These are phyloP conservation scores for Tinea trinotella DNA, from an alignment of 2,888 invertebrate genomes.

Conservation along the genomic window DNA sequence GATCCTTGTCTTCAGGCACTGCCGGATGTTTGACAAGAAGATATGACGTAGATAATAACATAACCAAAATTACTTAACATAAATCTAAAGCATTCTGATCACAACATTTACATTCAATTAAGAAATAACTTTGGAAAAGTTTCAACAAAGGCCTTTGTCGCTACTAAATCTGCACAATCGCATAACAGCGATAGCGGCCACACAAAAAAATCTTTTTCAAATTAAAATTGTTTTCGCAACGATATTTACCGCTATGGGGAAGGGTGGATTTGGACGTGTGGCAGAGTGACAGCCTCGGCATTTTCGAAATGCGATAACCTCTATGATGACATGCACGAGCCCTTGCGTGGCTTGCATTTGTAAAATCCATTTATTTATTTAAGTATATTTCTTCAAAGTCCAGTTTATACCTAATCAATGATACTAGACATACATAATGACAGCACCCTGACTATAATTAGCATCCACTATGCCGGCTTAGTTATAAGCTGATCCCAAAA, in stretches of 20 bases:
- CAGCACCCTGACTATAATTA: too few relatives aligned
- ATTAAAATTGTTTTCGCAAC: slow-evolving; percentile 13
- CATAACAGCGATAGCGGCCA: slow-evolving; percentile 9
- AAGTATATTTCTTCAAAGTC: background rate
- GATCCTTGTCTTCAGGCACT: too few relatives aligned
- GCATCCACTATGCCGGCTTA: too few relatives aligned
- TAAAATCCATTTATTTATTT: slow-evolving; percentile 3
- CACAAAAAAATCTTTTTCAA: slow-evolving; percentile 13
- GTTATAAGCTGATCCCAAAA: too few relatives aligned
- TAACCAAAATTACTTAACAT: too few relatives aligned
- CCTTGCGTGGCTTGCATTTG: slow-evolving; percentile 30
- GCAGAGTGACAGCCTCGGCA: slow-evolving; percentile 40
- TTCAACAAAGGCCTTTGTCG: background rate
- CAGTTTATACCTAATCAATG: too few relatives aligned
- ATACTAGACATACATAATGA: too few relatives aligned
- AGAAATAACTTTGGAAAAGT: background rate
- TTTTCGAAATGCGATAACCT: slow-evolving; percentile 27
- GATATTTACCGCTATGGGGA: slow-evolving; percentile 26
- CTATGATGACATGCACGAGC: slow-evolving; percentile 44
- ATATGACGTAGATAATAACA: too few relatives aligned
- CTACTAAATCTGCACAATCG: slow-evolving; percentile 9
- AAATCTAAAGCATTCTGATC: too few relatives aligned
- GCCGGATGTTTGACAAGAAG: too few relatives aligned
- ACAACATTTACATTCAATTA: background rate
- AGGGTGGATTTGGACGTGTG: slow-evolving; percentile 27